A percentile compares a stretch with the other conserved stretches of the same genome.
Conservation (phyloP, 2,113 vertebrate species). For the Phoenicopterus ruber region DNA sequence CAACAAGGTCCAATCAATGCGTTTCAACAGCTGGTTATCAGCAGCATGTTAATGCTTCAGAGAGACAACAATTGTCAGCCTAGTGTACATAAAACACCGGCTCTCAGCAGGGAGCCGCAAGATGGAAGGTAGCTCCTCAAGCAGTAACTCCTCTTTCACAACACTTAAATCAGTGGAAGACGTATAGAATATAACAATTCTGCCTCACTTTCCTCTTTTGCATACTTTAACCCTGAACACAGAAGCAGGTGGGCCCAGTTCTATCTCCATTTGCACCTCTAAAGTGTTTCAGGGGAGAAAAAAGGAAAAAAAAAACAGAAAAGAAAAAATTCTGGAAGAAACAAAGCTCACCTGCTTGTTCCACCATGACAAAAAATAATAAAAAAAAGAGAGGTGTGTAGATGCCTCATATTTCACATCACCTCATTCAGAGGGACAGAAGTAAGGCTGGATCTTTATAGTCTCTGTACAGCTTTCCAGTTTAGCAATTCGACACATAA, state of each 20-base stretch:
- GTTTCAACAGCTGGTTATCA: slow-evolving; percentile 26
- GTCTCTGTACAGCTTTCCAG: slow-evolving; percentile 10
- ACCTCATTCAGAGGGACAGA: neutral
- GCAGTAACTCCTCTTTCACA: neutral
- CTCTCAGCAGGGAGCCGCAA: slow-evolving; percentile 22
- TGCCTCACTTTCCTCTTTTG: neutral
- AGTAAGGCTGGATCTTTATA: slow-evolving; percentile 11
- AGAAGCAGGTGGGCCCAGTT: neutral
- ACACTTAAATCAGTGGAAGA: neutral
- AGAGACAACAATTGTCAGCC: slow-evolving; percentile 28
- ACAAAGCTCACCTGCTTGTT: neutral
- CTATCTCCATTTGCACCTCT: neutral
- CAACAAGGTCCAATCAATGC: neutral
- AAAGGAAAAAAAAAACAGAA: too few relatives aligned
- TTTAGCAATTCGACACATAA: slow-evolving; percentile 59
- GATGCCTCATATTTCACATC: neutral
- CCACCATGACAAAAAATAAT: neutral
- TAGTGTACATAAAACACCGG: slow-evolving; percentile 38
- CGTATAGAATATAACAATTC: neutral
- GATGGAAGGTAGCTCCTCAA: neutral
- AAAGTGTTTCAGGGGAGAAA: neutral
- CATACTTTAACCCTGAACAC: neutral
- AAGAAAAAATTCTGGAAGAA: neutral
- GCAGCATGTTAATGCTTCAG: slow-evolving; percentile 33
- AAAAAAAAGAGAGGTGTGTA: neutral